phyloP scores from a whole-genome alignment of 1,140 invertebrate species.

The Battus philenor region DNA sequence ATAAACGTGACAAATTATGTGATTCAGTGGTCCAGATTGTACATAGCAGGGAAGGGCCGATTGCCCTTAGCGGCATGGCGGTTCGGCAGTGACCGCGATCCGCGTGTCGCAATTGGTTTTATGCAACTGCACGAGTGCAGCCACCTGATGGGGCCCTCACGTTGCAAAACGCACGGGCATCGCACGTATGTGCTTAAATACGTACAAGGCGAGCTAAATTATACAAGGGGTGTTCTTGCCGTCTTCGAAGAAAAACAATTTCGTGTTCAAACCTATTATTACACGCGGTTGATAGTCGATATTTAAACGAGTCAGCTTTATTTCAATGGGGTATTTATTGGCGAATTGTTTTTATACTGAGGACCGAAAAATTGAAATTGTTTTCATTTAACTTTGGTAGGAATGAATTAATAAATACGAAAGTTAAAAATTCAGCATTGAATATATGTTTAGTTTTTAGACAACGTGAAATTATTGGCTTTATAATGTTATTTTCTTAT shows the following conservation, averaged over 20 bases:
- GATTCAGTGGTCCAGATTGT: slow-evolving; percentile 21
- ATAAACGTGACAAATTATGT: slow-evolving; percentile 21
- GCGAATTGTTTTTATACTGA: too few relatives aligned
- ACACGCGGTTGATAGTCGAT: background rate
- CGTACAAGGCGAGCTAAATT: slow-evolving; percentile 18
- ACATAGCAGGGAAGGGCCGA: slow-evolving; percentile 47
- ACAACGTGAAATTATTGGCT: too few relatives aligned
- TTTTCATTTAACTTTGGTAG: too few relatives aligned
- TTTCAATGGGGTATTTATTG: background rate
- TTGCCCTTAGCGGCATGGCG: slow-evolving; percentile 53
- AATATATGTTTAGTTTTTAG: too few relatives aligned
- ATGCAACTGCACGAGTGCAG: slow-evolving; percentile 66
- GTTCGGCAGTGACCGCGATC: slow-evolving; percentile 70
- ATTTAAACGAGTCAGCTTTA: background rate
- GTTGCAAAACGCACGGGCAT: slow-evolving; percentile 54
- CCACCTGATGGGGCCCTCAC: slow-evolving; percentile 53
- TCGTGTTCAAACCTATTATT: slow-evolving; percentile 2
- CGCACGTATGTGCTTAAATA: slow-evolving; percentile 42
- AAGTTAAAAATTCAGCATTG: too few relatives aligned
- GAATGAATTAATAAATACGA: too few relatives aligned
- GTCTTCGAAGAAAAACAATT: slow-evolving; percentile 13
- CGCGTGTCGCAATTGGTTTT: slow-evolving; percentile 59
- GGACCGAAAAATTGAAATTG: too few relatives aligned
- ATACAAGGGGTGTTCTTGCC: slow-evolving; percentile 6
- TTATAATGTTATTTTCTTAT: too few relatives aligned